Base-by-base conservation (phyloP, 2,113 vertebrate species). In the Larimichthys crocea region DNA sequence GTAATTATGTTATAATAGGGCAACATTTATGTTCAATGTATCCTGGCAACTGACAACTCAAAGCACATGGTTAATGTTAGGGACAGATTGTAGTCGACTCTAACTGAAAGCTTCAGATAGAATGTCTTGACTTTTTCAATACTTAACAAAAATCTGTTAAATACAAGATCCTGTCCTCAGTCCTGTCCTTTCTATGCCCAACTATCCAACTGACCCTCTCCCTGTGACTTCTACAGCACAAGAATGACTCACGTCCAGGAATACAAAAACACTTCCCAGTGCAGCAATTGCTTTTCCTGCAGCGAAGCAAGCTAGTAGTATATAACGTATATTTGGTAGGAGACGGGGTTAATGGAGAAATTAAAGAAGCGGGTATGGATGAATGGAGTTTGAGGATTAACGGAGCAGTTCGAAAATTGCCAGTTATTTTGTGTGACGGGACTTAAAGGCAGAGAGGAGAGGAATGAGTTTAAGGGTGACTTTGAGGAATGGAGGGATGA, bases 371-470 rank as follows among this genome's bases (percentile, higher is more conserved):
- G 10, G 12, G 19, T 5, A 68, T 22, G 20, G n/a, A 44, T 29
- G 20, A 62, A 17, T 50, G 19, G 31, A 69, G 56, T 67, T 35
- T n/a, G 59, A 67, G 65, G n/a, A 79, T 74, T 74, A 44, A 60
- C 22, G 57, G 17, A 49, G 57, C 26, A 53, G 11, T 62, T 53
- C 44, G 53, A 11, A 44, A 49, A 29, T 56, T 14, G 22, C 50
- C 64, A 24, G 1, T 56, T 67, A 68, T 48, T 86, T 77, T 53
- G 6, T 44, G 70, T 69, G 61, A 49, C 40, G 50, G 57, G 44
- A 57, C 49, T 31, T 15, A 42, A 72, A 74, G 50, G n/a, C 24
- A n/a, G 31, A 20, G 20, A n/a, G 15, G 64, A 26, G 31, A 0
- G 42, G 24, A 24, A 24, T 57, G 17, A 68, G 70, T 61, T 61